Evolutionary conservation across 2,113 vertebrate species (phyloP).

Genomic region (Rhineura floridana): DNA sequence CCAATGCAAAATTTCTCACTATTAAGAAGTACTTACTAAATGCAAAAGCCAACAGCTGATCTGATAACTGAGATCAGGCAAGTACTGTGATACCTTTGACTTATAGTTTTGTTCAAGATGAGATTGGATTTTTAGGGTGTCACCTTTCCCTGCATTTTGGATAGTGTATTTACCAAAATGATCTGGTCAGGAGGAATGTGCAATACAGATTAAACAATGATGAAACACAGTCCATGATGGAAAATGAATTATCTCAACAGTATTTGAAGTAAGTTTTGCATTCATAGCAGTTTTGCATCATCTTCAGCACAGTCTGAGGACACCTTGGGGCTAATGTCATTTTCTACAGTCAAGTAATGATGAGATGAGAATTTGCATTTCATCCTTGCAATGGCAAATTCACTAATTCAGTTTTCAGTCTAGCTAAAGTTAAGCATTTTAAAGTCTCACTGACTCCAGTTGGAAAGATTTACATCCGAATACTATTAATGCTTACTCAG

Average conservation of each 20-base stretch:
- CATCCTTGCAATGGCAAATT: neutral
- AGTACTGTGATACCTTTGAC: neutral
- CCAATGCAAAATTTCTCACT: conserved; percentile 23
- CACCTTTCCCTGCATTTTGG: neutral
- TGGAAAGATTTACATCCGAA: neutral
- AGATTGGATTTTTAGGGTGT: neutral
- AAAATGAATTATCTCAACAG: neutral
- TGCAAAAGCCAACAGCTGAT: neutral
- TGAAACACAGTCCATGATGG: neutral
- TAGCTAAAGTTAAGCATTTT: neutral
- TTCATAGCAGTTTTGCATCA: neutral
- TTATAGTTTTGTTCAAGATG: neutral
- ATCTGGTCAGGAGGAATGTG: conserved; percentile 16
- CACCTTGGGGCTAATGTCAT: neutral
- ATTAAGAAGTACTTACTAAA: neutral
- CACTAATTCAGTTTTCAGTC: neutral
- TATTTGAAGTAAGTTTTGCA: neutral
- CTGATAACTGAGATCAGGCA: neutral
- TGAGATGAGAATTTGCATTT: neutral
- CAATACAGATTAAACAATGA: neutral
- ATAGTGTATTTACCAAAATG: neutral
- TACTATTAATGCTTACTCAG: neutral
- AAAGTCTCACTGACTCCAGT: neutral
- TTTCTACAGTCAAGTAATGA: neutral
- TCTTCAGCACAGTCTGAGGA: neutral